Conservation (phyloP, 2,113 vertebrate genomes). For the Entomyzon cyanotis region DNA sequence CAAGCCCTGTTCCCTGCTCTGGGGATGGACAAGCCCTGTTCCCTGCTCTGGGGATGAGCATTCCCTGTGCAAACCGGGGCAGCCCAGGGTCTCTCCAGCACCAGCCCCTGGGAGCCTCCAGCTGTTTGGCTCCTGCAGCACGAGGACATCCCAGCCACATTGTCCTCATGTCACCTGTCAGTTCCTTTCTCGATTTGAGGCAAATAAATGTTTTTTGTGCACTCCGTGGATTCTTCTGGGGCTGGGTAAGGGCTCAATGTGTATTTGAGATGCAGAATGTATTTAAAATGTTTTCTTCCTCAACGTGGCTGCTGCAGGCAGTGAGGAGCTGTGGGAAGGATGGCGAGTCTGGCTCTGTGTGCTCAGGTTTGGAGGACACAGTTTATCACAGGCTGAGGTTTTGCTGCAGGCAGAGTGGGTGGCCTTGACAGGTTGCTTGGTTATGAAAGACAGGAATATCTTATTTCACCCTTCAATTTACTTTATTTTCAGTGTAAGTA, state of each 20-base stretch:
- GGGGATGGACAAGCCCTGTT: too few relatives aligned
- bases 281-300: not conserved
- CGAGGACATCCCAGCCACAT: not conserved
- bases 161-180: not conserved
- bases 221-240: not conserved
- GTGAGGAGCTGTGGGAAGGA: not conserved
- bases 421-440: not conserved
- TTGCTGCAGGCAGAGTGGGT: not conserved
- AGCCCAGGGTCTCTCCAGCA: not conserved
- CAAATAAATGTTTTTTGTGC: not conserved
- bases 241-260: not conserved
- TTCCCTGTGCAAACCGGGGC: accelerated
- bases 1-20: not conserved
- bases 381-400: not conserved
- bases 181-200: not conserved
- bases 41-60: too few relatives aligned
- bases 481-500: not conserved
- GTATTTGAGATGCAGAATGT: not conserved
- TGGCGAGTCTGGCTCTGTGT: not conserved
- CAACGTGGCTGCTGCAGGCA: not conserved
- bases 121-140: not conserved
- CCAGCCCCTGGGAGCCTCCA: not conserved
- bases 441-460: not conserved
- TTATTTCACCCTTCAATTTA: not conserved
- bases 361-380: not conserved